phyloP scores from a whole-genome alignment of 2,888 invertebrate species.

The Agrilus mali region DNA sequence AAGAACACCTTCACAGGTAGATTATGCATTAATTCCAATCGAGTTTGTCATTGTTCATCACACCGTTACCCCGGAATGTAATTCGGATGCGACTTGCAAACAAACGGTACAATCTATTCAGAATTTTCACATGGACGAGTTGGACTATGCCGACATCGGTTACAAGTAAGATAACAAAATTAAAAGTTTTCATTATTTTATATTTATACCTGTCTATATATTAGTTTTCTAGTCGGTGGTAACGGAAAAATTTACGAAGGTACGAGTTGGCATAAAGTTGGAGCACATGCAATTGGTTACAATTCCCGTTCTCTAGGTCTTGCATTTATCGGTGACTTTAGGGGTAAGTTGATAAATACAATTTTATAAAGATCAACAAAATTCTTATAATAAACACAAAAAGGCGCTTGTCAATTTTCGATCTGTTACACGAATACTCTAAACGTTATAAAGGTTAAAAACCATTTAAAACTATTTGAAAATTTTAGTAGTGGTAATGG shows the following conservation, averaged over 20 bases:
- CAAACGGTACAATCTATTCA: slow-evolving; percentile 35
- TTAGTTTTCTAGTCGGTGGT: slow-evolving; percentile 45
- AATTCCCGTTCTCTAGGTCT: slow-evolving; percentile 42
- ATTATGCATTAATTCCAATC: slow-evolving; percentile 42
- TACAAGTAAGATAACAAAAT: slow-evolving; percentile 38
- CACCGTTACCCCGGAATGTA: slow-evolving; percentile 39
- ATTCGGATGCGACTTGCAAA: slow-evolving; percentile 33
- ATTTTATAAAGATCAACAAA: no score
- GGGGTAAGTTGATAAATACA: no score
- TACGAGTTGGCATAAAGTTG: slow-evolving; percentile 42
- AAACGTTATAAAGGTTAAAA: no score
- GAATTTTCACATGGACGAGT: slow-evolving; percentile 36
- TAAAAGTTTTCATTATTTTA: not conserved
- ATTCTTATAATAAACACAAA: no score
- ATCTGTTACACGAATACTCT: no score
- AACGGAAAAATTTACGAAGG: slow-evolving; percentile 50
- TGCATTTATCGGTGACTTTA: slow-evolving; percentile 45
- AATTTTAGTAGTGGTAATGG: no score
- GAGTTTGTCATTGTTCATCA: slow-evolving; percentile 44
- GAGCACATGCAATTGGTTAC: slow-evolving; percentile 42
- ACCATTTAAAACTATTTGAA: no score
- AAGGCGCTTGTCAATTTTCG: no score
- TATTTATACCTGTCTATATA: slow-evolving; percentile 10
- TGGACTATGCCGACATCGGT: slow-evolving; percentile 43
- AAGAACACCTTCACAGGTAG: slow-evolving; percentile 32